Base-by-base conservation (phyloP, 1,140 invertebrate genomes). In the Dendrolimus punctatus region DNA sequence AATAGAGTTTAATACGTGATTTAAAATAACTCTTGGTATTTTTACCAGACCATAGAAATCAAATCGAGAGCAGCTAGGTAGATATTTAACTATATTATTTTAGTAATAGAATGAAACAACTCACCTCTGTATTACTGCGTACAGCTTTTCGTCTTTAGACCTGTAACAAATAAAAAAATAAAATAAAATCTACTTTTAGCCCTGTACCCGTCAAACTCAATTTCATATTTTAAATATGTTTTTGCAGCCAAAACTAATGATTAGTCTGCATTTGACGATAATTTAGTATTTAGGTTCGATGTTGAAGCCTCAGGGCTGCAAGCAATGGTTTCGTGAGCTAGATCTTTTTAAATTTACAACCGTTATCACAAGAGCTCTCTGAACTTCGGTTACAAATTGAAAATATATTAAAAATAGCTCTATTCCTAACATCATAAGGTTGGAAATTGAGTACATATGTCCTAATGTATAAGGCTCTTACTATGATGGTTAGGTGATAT, bases 251-350 rank as follows among this genome's bases (percentile, higher is more conserved):
- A 47, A 69, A 71, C 69, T 71, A 65, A 73, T 76, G 54, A 81
- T 78, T 76, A 73, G 70, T 60, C 68, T 68, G 67, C 55, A 62
- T 76, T 76, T 72, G 62, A 55, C 58, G 51, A 76, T 76, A 76
- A 80, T 85, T 85, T 82, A 69, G 68, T 76, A 79, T 80, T 77
- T 73, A 74, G 66, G 64, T 74, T 77, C 66, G 70, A 73, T 76
- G 73, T 69, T 75, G 71, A 70, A 56, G 68, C 78, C 79, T 64
- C 54, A 56, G 51, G 80, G 76, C 79, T 73, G 63, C 57, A 64
- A 64, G 71, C 76, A 78, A 73, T 71, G 64, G 60, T 75, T 73
- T 79, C 81, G 81, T 82, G 76, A 77, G 72, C 76, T 85, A 85
- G 81, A 78, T 79, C 63, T 80, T 71, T 80, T 76, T 74, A 43